Conservation (phyloP, 1,140 invertebrate species). For the Sinella curviseta region DNA sequence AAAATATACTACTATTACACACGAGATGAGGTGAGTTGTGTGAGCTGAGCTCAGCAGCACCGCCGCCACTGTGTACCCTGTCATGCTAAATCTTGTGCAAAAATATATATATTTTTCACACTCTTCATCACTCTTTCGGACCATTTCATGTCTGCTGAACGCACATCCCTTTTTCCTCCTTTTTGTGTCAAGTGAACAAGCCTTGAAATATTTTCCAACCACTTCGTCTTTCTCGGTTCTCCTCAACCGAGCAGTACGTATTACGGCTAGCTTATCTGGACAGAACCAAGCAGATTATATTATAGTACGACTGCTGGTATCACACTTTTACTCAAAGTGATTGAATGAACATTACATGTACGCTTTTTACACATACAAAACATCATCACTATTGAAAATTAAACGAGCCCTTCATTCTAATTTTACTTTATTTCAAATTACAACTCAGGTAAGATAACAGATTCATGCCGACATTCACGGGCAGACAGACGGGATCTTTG, state of each 20-base stretch:
- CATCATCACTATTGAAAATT: no score
- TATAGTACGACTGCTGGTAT: no score
- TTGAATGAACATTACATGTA: no score
- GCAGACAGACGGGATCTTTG: background rate
- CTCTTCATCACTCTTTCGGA: background rate
- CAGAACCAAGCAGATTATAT: no score
- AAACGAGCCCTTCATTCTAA: no score
- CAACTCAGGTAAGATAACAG: no score
- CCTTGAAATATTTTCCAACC: background rate
- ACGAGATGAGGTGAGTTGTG: background rate
- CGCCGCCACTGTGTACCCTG: background rate
- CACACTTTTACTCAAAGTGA: no score
- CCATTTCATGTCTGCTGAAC: background rate
- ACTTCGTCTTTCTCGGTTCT: background rate
- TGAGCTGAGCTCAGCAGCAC: background rate
- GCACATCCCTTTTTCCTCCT: background rate
- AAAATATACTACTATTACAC: background rate
- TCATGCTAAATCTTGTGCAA: conserved; percentile 3
- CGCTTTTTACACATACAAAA: no score
- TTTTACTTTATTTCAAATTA: no score
- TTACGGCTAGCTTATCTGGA: no score
- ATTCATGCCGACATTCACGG: background rate
- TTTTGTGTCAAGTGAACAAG: background rate
- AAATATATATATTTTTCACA: background rate
- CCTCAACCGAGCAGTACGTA: no score